phyloP scores from a whole-genome alignment of 2,888 invertebrate species.

The Scaeva pyrastri region DNA sequence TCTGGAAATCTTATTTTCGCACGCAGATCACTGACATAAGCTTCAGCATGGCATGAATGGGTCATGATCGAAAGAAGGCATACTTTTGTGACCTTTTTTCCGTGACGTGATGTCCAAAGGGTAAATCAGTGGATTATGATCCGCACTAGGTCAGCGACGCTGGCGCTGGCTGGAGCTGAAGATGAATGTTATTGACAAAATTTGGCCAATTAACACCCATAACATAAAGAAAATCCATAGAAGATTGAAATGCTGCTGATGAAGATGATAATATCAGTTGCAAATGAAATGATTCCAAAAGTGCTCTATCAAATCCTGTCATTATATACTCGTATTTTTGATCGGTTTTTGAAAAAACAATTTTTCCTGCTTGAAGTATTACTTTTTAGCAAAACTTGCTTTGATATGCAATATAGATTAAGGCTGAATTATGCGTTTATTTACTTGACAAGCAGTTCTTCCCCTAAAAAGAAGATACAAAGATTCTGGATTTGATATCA shows the following conservation, averaged over 20 bases:
- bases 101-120: constrained; percentile 36
- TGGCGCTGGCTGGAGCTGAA: constrained; percentile 13
- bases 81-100: constrained; percentile 59
- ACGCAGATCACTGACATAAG: constrained; percentile 64
- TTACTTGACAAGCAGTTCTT: too few relatives aligned
- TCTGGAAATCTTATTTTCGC: constrained; percentile 58
- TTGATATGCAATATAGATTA: too few relatives aligned
- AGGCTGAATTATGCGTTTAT: too few relatives aligned
- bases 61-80: constrained; percentile 65
- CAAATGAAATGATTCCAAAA: background rate
- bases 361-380: background rate
- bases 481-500: too few relatives aligned
- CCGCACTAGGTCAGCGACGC: constrained; percentile 45
- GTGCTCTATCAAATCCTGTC: background rate
- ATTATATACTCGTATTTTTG: constrained; percentile 2
- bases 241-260: constrained; percentile 35
- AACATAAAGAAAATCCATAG: constrained; percentile 52
- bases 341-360: background rate
- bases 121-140: constrained; percentile 27
- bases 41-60: constrained; percentile 22
- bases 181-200: constrained; percentile 51
- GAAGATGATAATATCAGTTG: constrained; percentile 25
- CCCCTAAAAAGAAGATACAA: too few relatives aligned
- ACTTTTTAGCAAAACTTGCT: too few relatives aligned
- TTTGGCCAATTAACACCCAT: constrained; percentile 68